phyloP scores from a whole-genome alignment of 2,888 invertebrate genomes.

The Baccha elongata region DNA sequence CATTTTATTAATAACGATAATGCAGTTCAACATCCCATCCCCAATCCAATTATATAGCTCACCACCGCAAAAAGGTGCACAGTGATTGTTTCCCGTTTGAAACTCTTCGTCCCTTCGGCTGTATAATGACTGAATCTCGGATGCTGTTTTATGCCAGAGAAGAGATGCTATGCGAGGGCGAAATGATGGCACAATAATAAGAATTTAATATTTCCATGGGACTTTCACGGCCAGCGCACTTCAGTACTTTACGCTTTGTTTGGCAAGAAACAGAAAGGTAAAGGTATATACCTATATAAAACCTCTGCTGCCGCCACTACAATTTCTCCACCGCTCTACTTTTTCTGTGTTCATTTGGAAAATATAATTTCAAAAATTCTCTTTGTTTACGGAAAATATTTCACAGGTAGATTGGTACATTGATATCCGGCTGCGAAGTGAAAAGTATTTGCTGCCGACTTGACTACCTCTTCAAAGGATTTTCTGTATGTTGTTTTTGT shows the following conservation, averaged over 20 bases:
- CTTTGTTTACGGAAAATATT: slow-evolving; percentile 70
- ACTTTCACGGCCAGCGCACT: slow-evolving; percentile 70
- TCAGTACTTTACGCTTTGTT: slow-evolving; percentile 70
- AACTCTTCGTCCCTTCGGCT: slow-evolving; percentile 20
- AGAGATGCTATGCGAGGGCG: not conserved
- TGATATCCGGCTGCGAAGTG: slow-evolving; percentile 71
- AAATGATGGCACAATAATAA: slow-evolving; percentile 71
- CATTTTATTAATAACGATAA: slow-evolving; percentile 72
- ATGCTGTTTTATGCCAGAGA: not conserved
- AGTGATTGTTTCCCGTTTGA: slow-evolving; percentile 60
- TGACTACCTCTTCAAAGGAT: slow-evolving; percentile 67
- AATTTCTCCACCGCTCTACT: slow-evolving; percentile 1
- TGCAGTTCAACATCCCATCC: slow-evolving; percentile 58
- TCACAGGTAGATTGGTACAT: slow-evolving; percentile 73
- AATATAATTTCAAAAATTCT: slow-evolving; percentile 71
- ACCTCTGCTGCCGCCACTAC: not conserved
- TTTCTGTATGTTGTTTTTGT: slow-evolving; percentile 43
- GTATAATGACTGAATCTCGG: slow-evolving; percentile 21
- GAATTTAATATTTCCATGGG: slow-evolving; percentile 72
- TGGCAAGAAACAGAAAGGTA: slow-evolving; percentile 49
- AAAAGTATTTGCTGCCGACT: slow-evolving; percentile 63
- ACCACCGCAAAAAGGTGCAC: slow-evolving; percentile 60
- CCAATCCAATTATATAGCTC: slow-evolving; percentile 28
- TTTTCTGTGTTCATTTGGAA: slow-evolving; percentile 67
- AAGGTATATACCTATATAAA: not conserved